Evolutionary conservation across 2,888 invertebrate species (phyloP).

Genomic region (Sinodicranocentrus sp.): DNA sequence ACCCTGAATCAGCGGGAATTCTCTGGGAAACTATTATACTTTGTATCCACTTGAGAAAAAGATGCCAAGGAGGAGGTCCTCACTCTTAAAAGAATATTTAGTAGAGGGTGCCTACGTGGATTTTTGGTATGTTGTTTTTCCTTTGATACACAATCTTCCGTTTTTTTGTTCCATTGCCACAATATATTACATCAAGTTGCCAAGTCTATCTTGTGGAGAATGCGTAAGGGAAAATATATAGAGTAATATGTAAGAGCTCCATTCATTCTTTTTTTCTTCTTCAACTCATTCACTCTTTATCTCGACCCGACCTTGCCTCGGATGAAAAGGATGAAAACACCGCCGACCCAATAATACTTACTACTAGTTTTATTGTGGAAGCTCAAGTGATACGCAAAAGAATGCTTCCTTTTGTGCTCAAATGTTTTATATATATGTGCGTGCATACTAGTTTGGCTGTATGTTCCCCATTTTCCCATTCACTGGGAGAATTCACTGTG

Average conservation of each 20-base stretch:
- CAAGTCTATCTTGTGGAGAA: constrained; percentile 4
- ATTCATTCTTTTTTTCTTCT: background rate
- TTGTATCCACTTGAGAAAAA: background rate
- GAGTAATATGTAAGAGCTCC: background rate
- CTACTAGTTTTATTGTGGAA: background rate
- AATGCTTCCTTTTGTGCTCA: background rate
- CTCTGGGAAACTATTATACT: background rate
- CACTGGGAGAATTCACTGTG: too few species aligned
- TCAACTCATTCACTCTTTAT: constrained; percentile 7
- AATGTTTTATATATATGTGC: background rate
- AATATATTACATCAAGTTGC: background rate
- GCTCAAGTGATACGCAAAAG: constrained; percentile 9
- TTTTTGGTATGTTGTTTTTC: background rate
- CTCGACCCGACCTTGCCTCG: constrained; percentile 3
- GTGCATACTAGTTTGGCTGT: background rate
- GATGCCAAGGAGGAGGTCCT: background rate
- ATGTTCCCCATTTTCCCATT: too few species aligned
- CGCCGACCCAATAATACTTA: background rate
- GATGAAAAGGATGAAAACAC: constrained; percentile 1
- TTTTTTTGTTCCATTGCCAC: background rate
- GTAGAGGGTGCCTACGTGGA: background rate
- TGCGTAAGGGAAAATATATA: background rate
- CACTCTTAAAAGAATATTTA: background rate
- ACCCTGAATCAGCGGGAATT: constrained; percentile 4
- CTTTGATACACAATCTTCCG: too few species aligned